These are phyloP conservation scores for Loripinus fragilis DNA, from an alignment of 2,888 invertebrate genomes.

Conservation along the genomic window DNA sequence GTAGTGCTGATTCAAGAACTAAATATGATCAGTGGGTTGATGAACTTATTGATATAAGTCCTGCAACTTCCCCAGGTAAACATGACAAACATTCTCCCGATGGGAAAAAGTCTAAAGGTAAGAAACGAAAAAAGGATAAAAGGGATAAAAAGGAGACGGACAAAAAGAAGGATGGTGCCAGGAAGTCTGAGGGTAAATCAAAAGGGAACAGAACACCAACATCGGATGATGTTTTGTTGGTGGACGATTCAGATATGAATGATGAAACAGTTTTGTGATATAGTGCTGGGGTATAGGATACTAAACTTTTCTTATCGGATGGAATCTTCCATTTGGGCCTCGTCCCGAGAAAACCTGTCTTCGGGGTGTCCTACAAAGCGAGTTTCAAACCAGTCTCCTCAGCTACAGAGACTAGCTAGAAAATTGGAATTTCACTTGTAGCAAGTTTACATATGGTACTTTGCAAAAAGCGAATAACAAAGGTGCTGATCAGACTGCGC, in stretches of 20 bases:
- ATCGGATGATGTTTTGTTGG: conserved; percentile 45
- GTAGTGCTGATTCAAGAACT: conserved; percentile 54
- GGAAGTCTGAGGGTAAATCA: conserved; percentile 18
- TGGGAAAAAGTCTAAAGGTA: conserved; percentile 39
- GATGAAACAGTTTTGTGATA: conserved; percentile 17
- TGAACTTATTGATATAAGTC: conserved; percentile 50
- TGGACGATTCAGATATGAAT: conserved; percentile 35
- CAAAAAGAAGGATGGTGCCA: not conserved
- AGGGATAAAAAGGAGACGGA: conserved; percentile 30
- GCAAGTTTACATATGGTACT: no score
- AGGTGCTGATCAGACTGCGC: not conserved
- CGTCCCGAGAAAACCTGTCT: no score
- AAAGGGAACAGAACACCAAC: conserved; percentile 46
- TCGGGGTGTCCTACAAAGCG: no score
- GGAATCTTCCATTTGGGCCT: no score
- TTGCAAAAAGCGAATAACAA: no score
- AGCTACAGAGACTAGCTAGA: no score
- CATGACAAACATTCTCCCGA: conserved; percentile 19
- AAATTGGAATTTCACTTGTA: no score
- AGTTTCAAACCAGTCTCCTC: no score
- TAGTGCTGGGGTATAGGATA: no score
- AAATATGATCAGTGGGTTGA: conserved; percentile 60
- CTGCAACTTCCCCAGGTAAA: conserved; percentile 23
- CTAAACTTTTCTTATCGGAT: no score
- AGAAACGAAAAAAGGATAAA: conserved; percentile 49